Evolutionary conservation across 2,888 invertebrate genomes (phyloP), one percentile per base, ranked within the genome.

Genomic region (Eupithecia subfuscata): DNA sequence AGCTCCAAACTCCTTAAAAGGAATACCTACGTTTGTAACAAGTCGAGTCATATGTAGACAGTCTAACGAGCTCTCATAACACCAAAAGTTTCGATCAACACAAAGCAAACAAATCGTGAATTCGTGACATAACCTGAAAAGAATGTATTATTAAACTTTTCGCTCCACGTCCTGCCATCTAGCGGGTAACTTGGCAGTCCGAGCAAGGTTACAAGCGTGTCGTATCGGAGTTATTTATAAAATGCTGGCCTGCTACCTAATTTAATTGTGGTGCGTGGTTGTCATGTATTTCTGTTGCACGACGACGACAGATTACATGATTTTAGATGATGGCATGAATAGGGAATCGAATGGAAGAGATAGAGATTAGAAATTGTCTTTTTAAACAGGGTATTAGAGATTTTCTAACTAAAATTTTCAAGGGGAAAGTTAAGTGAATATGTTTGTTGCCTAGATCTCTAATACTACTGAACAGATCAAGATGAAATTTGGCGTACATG

Each of bases 91-190:
- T 52, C 16, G 25, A 30, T 69, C 22, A 22, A 34, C 43, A 30
- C 48, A 43, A 64, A 14, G 63, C 71, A 71, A 68, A 71, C 63
- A 67, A 9, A 56, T 22, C 52, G 22, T 48, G 56, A 60, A 40
- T 48, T 22, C 16, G 40, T 60, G 60, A 70, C 71, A 77, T 74
- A 74, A 76, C 74, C 76, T 77, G 76, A 77, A 77, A 77, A 34
- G 7, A 71, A 68, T 34, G 11, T 64, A 34, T 65, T 65, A 60
- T 68, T 60, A 60, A 60, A 60, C 72, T 67, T 74, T 74, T 67
- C 34, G 88, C 56, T 74, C 87, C 92, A 0, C 2, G 73, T 86
- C 83, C 75, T 89, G 91, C 92, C 93, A 93, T 92, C 93, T 93
- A 83, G 82, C 79, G 82, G 69, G 75, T 91, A 93, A 93, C 91